A percentile compares a stretch with the other conserved stretches of the same genome.
Conservation (phyloP, 2,888 invertebrate species). For the Microplitis deprimator region DNA sequence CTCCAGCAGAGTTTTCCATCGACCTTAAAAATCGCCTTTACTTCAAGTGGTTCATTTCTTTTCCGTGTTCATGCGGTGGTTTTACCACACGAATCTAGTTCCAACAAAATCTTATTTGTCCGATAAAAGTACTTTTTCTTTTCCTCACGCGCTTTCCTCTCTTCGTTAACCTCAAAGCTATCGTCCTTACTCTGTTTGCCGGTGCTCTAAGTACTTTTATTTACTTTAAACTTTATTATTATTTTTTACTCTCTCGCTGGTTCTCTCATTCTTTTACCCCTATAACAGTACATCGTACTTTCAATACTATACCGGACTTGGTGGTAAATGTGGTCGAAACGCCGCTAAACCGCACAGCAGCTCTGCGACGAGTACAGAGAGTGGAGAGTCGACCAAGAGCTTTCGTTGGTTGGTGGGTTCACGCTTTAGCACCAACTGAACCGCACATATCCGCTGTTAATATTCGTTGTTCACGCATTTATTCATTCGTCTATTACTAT, state of each 20-base stretch:
- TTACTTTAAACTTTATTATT: slow-evolving; percentile 13
- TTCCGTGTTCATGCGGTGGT: slow-evolving; percentile 6
- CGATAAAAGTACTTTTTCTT: slow-evolving; percentile 52
- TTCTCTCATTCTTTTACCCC: neutral
- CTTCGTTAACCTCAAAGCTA: slow-evolving; percentile 6
- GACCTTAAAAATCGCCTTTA: slow-evolving; percentile 30
- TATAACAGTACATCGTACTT: slow-evolving; percentile 13
- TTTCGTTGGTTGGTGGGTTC: slow-evolving; percentile 35
- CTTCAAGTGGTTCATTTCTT: slow-evolving; percentile 28
- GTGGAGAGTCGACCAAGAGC: slow-evolving; percentile 23
- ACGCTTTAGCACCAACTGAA: slow-evolving; percentile 35
- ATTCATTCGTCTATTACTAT: slow-evolving; percentile 15
- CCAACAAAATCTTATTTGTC: slow-evolving; percentile 53
- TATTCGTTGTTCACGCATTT: slow-evolving; percentile 19
- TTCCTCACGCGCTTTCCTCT: slow-evolving; percentile 34
- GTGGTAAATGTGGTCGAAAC: slow-evolving; percentile 38
- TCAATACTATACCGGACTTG: slow-evolving; percentile 24
- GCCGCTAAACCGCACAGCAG: slow-evolving; percentile 37
- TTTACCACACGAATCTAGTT: slow-evolving; percentile 27
- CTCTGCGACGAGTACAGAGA: slow-evolving; percentile 22
- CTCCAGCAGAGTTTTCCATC: slow-evolving; percentile 15
- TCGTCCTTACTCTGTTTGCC: neutral
- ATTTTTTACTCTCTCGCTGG: slow-evolving; percentile 7
- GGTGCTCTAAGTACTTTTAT: neutral
- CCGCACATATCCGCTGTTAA: slow-evolving; percentile 35